Conservation (phyloP, 2,113 vertebrate species). For the Litocranius walleri region DNA sequence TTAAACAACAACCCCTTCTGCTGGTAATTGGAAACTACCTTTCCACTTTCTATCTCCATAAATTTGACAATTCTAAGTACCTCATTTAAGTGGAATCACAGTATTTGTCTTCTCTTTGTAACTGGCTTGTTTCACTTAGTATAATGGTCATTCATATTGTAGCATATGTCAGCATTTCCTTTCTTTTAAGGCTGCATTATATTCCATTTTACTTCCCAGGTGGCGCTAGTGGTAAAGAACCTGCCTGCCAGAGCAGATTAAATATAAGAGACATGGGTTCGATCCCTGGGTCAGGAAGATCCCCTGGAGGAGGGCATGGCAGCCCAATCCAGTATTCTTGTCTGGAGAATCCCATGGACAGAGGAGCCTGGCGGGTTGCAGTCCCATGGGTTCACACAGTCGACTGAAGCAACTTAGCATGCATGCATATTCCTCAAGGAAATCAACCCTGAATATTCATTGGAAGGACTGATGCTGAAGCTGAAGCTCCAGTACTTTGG, state of each 20-base stretch:
- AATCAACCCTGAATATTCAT: background rate
- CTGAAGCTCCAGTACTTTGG: background rate
- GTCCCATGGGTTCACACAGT: background rate
- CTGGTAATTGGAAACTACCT: background rate
- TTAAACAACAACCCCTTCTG: background rate
- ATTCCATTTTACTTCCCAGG: background rate
- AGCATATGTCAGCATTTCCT: background rate
- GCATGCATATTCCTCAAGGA: background rate
- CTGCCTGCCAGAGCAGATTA: background rate
- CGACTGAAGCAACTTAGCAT: background rate
- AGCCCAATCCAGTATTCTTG: background rate
- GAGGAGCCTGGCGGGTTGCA: background rate
- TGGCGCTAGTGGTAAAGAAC: background rate
- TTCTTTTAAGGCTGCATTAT: background rate
- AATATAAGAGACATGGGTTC: background rate
- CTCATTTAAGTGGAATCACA: background rate
- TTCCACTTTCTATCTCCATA: background rate
- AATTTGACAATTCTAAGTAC: background rate
- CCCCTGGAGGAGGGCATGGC: background rate
- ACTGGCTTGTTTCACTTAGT: background rate
- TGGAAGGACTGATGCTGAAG: background rate
- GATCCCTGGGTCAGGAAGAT: background rate
- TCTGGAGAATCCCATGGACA: background rate
- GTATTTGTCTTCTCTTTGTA: background rate
- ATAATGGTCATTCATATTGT: background rate